phyloP scores from a whole-genome alignment of 2,888 invertebrate genomes.

The Nowickia ferox region DNA sequence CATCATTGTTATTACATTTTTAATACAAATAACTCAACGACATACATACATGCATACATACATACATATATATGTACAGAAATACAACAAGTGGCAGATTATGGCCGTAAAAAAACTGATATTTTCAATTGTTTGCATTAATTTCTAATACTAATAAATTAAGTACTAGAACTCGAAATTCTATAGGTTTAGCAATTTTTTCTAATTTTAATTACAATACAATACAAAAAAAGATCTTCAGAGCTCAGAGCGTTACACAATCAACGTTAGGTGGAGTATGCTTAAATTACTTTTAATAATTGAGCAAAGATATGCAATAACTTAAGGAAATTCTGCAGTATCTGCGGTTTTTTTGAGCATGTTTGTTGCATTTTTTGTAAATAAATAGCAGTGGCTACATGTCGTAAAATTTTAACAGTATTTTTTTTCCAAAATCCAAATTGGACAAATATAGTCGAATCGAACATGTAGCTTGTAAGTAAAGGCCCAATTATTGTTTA shows the following conservation, averaged over 20 bases:
- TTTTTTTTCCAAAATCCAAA: too few relatives aligned
- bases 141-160: neutral
- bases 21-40: neutral
- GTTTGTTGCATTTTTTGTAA: too few relatives aligned
- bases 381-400: too few relatives aligned
- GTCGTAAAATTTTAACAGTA: too few relatives aligned
- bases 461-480: too few relatives aligned
- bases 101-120: neutral
- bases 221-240: neutral
- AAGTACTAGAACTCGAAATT: conserved; percentile 17
- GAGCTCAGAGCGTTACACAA: neutral
- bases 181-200: conserved; percentile 1
- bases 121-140: conserved; percentile 24
- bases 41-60: neutral
- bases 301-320: conserved; percentile 5
- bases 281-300: conserved; percentile 26
- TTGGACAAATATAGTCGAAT: too few relatives aligned
- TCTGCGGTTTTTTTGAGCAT: too few relatives aligned
- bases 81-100: conserved; percentile 32
- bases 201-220: neutral
- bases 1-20: neutral
- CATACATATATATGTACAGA: too few relatives aligned
- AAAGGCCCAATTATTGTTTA: too few relatives aligned
- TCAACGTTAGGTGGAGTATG: conserved; percentile 6
- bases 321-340: neutral